Base-by-base conservation (phyloP, 92 coral and sea anemone genomes). In the Epizoanthus illoricatus region DNA sequence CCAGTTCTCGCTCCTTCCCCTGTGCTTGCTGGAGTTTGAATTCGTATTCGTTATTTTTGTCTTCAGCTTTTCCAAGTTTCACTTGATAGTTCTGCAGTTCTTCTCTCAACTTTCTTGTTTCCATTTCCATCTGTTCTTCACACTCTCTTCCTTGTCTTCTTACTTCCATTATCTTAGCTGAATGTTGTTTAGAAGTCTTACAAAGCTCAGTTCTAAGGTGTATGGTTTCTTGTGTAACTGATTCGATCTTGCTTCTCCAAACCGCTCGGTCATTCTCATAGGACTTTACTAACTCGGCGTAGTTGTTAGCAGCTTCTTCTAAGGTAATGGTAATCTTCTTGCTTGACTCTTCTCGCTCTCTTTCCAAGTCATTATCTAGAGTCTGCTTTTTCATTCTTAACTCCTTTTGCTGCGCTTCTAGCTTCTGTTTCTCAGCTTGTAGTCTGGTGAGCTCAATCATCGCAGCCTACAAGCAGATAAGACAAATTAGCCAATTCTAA, bases 161-260 rank as follows among this genome's bases (percentile, higher is more conserved):
- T 28, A 93, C 54, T 42, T 88, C 94, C 76, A 93, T 84, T 83
- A 93, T 39, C 54, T 93, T 94, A 21, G 90, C 85, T 7, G 88
- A 83, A 55, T 91, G 94, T 39, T 85, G 84, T 81, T 93, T 90
- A 58, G 92, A 75, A 20, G 85, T 84, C 66, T 91, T 88, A 76
- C 87, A 87, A 89, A 93, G 85, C 64, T 91, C 91, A 20, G 85
- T 83, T 68, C 92, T 76, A 20, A 92, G 56, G 21, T 84, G 78
- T 68, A 86, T 84, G 7, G 74, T 83, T 72, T 93, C 92, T 57
- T 89, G 90, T 5, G 84, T 86, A 4, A 89, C 83, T 41, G 86
- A 86, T 23, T 87, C 94, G 43, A 88, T 88, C 85, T 91, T 93
- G 52, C 73, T 83, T 47, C 87, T 93, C 97, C 97, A 93, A 36